Percentiles rank a stretch among this genome's conserved stretches.
Conservation (phyloP, 1,140 invertebrate species). For the Dendrolimus kikuchii region DNA sequence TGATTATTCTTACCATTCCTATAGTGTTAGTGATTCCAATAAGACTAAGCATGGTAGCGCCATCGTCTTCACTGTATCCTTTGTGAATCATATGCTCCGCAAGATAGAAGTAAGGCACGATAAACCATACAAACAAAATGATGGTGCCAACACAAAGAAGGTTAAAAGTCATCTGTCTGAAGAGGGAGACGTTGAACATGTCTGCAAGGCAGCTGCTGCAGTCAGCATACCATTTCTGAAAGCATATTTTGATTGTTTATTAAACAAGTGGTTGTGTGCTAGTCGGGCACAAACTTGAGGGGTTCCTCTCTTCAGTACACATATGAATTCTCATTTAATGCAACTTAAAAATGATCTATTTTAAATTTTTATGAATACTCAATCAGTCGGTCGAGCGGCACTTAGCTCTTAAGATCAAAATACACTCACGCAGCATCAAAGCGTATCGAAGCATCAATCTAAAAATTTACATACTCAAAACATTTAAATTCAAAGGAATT, state of each 20-base stretch:
- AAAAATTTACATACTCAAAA: too few relatives aligned
- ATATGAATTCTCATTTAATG: too few relatives aligned
- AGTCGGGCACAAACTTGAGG: too few relatives aligned
- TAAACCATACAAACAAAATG: slow-evolving; percentile 91
- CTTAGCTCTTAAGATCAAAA: too few relatives aligned
- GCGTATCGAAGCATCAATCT: too few relatives aligned
- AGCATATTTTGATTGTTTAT: slow-evolving; percentile 14
- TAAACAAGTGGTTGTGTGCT: not conserved
- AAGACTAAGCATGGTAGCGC: slow-evolving; percentile 83
- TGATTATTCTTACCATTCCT: slow-evolving; percentile 79
- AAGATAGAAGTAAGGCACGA: slow-evolving; percentile 90
- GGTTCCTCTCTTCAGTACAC: too few relatives aligned
- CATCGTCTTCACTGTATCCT: slow-evolving; percentile 79
- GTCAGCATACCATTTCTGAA: slow-evolving; percentile 85
- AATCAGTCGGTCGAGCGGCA: too few relatives aligned
- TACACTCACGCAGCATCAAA: too few relatives aligned
- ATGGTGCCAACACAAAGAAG: slow-evolving; percentile 88
- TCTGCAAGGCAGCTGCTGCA: slow-evolving; percentile 80
- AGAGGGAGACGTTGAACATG: slow-evolving; percentile 86
- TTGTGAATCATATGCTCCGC: slow-evolving; percentile 77
- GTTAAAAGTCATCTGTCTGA: slow-evolving; percentile 84
- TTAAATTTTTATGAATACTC: too few relatives aligned
- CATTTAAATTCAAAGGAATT: too few relatives aligned
- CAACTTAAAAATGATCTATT: too few relatives aligned
- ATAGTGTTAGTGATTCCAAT: slow-evolving; percentile 92